Conservation (phyloP, 1,140 invertebrate genomes). For the Chironomus tepperi region DNA sequence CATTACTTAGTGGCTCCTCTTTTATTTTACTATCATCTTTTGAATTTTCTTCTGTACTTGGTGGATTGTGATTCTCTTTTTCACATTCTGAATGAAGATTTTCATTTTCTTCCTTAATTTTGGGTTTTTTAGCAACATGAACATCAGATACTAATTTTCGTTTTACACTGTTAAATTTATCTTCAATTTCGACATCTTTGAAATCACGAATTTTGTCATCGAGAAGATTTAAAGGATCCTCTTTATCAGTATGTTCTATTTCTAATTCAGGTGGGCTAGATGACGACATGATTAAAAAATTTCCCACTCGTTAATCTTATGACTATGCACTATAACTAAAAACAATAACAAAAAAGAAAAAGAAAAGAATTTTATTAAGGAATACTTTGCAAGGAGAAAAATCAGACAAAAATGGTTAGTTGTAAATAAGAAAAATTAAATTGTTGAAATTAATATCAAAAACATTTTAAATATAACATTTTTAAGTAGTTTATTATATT, state of each 20-base stretch:
- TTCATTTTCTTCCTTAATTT: constrained; percentile 2
- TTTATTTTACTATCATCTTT: neutral
- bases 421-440: neutral
- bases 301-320: neutral
- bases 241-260: neutral
- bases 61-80: neutral
- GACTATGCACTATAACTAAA: neutral
- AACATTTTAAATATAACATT: too few species aligned
- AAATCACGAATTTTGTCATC: neutral
- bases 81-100: neutral
- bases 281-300: neutral
- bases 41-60: neutral
- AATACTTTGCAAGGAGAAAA: neutral
- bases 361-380: neutral
- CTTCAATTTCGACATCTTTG: neutral
- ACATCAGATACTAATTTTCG: neutral
- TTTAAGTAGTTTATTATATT: neutral
- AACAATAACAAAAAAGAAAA: neutral
- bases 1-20: too few species aligned
- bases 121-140: neutral
- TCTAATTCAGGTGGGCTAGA: neutral
- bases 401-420: neutral
- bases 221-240: neutral
- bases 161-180: neutral
- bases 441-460: neutral